These are phyloP conservation scores for Pocillopora verrucosa DNA, from an alignment of 64 coral and sea anemone genomes.

Conservation along the genomic window DNA sequence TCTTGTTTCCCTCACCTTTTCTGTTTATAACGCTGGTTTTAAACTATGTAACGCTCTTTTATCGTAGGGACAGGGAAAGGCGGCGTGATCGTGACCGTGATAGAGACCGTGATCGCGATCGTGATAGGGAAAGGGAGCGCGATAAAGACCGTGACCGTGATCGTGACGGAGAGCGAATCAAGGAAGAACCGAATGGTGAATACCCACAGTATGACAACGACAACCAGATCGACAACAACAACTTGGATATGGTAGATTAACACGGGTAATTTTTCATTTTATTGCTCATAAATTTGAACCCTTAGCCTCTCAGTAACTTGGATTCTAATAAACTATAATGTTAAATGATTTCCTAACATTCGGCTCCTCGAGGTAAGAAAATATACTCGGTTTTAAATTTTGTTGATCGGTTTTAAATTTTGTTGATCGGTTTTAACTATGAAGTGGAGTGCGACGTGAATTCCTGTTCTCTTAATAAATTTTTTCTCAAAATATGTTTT, in stretches of 20 bases:
- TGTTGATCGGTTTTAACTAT: too few relatives aligned
- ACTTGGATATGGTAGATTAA: constrained; percentile 59
- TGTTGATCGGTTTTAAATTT: too few relatives aligned
- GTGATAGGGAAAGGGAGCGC: constrained; percentile 54
- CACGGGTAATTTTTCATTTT: background rate
- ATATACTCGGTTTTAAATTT: too few relatives aligned
- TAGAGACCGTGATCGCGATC: constrained; percentile 27
- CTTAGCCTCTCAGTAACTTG: too few relatives aligned
- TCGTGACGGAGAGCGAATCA: constrained; percentile 58
- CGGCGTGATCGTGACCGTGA: constrained; percentile 32
- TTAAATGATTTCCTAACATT: too few relatives aligned
- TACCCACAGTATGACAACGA: constrained; percentile 50
- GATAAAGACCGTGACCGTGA: constrained; percentile 61
- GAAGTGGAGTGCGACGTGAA: too few relatives aligned
- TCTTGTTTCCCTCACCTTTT: background rate
- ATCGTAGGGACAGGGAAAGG: constrained; percentile 8
- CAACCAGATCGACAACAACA: constrained; percentile 37
- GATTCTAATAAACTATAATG: too few relatives aligned
- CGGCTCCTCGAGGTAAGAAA: too few relatives aligned
- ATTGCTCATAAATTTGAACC: too few relatives aligned
- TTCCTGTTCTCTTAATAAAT: too few relatives aligned
- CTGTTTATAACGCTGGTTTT: background rate
- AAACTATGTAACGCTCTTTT: background rate
- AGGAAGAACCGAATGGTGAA: constrained; percentile 47
- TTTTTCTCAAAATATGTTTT: too few relatives aligned